A percentile compares a stretch with the other conserved stretches of the same genome.
Evolutionary conservation across 2,113 vertebrate genomes (phyloP).

Genomic region (Ciconia boyciana): DNA sequence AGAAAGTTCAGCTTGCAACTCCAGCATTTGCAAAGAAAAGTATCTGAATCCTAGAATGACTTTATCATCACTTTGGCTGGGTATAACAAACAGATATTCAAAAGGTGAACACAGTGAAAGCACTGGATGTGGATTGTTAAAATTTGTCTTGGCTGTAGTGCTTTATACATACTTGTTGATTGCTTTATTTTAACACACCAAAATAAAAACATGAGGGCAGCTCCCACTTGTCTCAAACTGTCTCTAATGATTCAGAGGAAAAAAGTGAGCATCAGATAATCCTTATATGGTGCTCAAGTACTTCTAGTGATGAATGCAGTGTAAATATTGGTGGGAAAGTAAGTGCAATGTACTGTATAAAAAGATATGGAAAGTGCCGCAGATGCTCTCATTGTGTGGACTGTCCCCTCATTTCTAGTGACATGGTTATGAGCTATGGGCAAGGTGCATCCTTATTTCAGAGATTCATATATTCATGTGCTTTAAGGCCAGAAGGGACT

Average conservation of each 20-base stretch:
- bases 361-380: neutral
- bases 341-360: neutral
- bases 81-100: neutral
- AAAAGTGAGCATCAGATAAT: neutral
- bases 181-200: neutral
- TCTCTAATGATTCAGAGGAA: neutral
- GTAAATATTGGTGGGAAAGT: neutral
- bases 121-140: neutral
- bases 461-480: neutral
- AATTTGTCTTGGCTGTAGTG: neutral
- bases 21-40: neutral
- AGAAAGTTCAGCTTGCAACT: neutral
- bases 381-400: neutral
- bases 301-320: neutral
- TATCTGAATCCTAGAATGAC: neutral
- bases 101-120: neutral
- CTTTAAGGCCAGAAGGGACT: neutral
- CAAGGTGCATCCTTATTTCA: neutral
- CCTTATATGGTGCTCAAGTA: neutral
- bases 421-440: neutral
- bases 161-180: neutral
- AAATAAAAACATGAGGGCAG: neutral
- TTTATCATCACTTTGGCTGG: neutral
- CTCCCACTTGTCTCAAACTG: neutral
- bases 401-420: neutral